phyloP scores from a whole-genome alignment of 2,797 vertebrate species.

The Sebastes cheni region DNA sequence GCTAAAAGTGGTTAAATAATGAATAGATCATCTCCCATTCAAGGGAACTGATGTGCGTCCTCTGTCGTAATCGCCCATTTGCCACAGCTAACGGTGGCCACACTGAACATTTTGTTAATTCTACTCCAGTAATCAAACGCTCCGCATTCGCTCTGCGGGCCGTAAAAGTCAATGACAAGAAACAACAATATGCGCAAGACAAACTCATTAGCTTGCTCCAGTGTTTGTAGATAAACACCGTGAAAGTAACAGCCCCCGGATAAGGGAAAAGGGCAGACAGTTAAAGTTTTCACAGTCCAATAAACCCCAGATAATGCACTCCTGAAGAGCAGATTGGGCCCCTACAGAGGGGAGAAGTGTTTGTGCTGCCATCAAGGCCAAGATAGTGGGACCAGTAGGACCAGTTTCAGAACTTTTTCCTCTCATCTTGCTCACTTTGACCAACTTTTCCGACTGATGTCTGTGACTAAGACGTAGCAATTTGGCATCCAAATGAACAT shows the following conservation, averaged over 20 bases:
- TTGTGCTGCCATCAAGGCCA: constrained; percentile 38
- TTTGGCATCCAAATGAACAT: not conserved
- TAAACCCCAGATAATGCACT: constrained; percentile 71
- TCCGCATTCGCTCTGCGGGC: constrained; percentile 31
- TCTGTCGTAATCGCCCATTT: constrained; percentile 17
- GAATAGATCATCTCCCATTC: constrained; percentile 6
- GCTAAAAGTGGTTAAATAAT: constrained; percentile 27
- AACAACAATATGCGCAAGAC: constrained; percentile 71
- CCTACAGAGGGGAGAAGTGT: constrained; percentile 19
- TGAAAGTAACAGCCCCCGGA: constrained; percentile 55
- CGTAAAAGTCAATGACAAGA: constrained; percentile 80
- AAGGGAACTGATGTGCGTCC: constrained; percentile 2
- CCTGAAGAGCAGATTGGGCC: constrained; percentile 41
- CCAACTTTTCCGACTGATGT: constrained; percentile 34
- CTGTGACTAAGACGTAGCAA: not conserved
- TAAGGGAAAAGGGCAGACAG: constrained; percentile 59
- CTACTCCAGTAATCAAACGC: constrained; percentile 49
- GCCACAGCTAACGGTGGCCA: constrained; percentile 34
- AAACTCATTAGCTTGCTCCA: constrained; percentile 70
- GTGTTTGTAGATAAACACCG: constrained; percentile 73
- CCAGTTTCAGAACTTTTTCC: constrained; percentile 37
- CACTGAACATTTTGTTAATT: constrained; percentile 57
- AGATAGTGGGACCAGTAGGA: constrained; percentile 46
- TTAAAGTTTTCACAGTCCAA: constrained; percentile 58
- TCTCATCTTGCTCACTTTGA: constrained; percentile 9